Evolutionary conservation across 2,113 vertebrate species (phyloP), one percentile per base, ranked within the genome.

Genomic region (Menidia beryllina): DNA sequence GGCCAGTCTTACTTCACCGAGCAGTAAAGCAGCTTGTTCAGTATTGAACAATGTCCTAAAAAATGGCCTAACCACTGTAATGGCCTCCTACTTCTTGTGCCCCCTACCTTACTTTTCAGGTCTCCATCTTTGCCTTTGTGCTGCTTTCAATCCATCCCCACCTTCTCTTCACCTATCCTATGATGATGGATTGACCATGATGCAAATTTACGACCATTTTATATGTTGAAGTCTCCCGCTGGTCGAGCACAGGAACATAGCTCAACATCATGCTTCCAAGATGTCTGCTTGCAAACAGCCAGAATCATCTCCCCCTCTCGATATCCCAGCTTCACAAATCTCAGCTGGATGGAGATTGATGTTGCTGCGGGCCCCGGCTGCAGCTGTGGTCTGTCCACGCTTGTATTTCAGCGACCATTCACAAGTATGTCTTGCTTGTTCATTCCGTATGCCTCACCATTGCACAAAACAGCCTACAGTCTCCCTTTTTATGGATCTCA

Each of bases 171-270:
- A 26, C 47, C 81, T 75, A 85, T 81, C 91, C 94, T 93, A 94
- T 96, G 96, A 97, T 97, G 96, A 98, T 97, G 95, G 96, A 98
- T 98, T 95, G 95, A 95, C 93, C 91, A 95, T 93, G 94, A 98
- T 98, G 96, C 96, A 98, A 98, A 99, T 98, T 96, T 96, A 96
- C 96, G 95, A 94, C 95, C 96, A 95, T 98, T 97, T 96, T 96
- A 97, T 97, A 97, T 94, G 95, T 95, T 91, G 91, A 93, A 95
- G 94, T 94, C 93, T 95, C 93, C 94, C 93, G 75, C 92, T 87
- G 90, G 89, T 92, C 90, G 88, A 92, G 94, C 94, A 66, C 52
- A 91, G 91, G 93, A 95, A 93, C 96, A 96, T 97, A 97, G 95
- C 96, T 98, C 97, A 96, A 95, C 95, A 96, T 96, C 96, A 93